Conservation (phyloP, 2,797 vertebrate genomes). For the Macroramphosus scolopax region DNA sequence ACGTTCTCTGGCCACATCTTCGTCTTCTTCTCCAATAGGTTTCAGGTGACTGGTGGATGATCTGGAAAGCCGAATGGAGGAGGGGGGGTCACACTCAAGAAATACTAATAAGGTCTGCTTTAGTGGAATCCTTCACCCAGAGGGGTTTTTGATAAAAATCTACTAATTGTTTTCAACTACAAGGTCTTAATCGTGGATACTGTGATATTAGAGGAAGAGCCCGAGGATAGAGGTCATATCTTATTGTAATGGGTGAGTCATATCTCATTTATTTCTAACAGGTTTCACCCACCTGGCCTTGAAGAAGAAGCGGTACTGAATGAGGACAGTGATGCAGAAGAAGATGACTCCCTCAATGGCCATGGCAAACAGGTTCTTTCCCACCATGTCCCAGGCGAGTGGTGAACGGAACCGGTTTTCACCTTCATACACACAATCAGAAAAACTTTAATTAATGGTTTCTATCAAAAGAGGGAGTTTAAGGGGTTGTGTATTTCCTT, state of each 20-base stretch:
- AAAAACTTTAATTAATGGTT: neutral
- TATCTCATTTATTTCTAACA: neutral
- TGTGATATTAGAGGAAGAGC: no score
- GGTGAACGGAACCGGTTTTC: constrained; percentile 95
- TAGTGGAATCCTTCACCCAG: no score
- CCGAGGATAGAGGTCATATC: no score
- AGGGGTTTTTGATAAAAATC: no score
- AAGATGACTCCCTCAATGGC: constrained; percentile 93
- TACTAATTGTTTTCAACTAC: neutral
- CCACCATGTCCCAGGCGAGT: constrained; percentile 96
- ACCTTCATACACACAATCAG: constrained; percentile 68
- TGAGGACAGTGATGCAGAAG: constrained; percentile 92
- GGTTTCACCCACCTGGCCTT: constrained; percentile 84
- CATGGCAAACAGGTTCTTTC: constrained; percentile 98
- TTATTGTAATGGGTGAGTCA: no score
- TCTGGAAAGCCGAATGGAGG: constrained; percentile 61
- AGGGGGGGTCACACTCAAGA: constrained; percentile 4
- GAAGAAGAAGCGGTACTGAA: constrained; percentile 96
- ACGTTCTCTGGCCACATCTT: constrained; percentile 93
- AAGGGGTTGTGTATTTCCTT: no score
- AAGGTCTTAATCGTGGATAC: neutral
- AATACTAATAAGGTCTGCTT: no score
- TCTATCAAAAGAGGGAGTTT: neutral
- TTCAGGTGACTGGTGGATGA: constrained; percentile 85
- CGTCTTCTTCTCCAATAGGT: constrained; percentile 92